Percentiles rank a stretch among this genome's conserved stretches.
These are phyloP conservation scores for Cathartes aura DNA, from an alignment of 2,113 vertebrate species.

Conservation along the genomic window DNA sequence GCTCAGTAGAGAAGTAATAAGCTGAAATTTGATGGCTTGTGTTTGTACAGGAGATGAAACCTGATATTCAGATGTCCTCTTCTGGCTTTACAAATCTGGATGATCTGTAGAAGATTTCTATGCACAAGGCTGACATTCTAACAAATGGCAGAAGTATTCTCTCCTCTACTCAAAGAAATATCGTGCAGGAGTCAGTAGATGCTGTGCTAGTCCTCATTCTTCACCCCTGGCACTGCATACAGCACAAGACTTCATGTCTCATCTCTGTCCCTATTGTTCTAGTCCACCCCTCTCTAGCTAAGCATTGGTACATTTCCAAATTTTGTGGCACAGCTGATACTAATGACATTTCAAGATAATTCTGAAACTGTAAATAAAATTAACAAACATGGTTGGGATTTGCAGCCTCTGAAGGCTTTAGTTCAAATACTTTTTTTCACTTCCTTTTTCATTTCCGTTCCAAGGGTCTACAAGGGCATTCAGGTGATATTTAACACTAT, in stretches of 20 bases:
- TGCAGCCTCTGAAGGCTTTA: not conserved
- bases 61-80: not conserved
- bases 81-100: not conserved
- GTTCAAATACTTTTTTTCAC: not conserved
- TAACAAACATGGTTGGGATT: not conserved
- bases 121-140: not conserved
- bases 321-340: not conserved
- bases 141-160: not conserved
- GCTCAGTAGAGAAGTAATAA: not conserved
- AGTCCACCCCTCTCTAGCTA: not conserved
- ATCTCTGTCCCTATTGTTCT: not conserved
- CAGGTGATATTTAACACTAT: not conserved
- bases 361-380: constrained; percentile 4
- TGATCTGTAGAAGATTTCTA: not conserved
- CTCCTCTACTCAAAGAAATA: not conserved
- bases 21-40: not conserved
- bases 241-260: not conserved
- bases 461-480: not conserved
- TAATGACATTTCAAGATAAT: not conserved
- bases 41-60: not conserved
- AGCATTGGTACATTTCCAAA: not conserved
- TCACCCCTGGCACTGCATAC: not conserved
- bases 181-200: not conserved
- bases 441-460: not conserved
- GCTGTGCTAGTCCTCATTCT: not conserved